phyloP scores from a whole-genome alignment of 1,140 invertebrate genomes.

The Zaprionus africanus region DNA sequence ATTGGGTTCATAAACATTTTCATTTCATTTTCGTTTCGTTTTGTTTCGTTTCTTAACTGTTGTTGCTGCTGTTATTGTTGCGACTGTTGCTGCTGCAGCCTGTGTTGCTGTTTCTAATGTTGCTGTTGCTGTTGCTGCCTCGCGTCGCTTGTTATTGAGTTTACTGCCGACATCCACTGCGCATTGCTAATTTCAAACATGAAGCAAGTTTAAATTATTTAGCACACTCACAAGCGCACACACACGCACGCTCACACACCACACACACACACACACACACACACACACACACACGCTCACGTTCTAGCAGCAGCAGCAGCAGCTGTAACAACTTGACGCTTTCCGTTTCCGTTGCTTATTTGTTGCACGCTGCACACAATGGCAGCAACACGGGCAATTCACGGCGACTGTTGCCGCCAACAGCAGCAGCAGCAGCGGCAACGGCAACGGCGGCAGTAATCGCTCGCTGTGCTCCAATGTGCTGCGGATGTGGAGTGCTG shows the following conservation, averaged over 20 bases:
- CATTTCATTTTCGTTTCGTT: slow-evolving; percentile 9
- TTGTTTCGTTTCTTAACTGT: slow-evolving; percentile 13
- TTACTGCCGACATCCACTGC: slow-evolving; percentile 21
- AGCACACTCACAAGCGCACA: slow-evolving; percentile 1
- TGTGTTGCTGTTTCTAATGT: background rate
- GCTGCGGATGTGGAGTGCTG: slow-evolving; percentile 20
- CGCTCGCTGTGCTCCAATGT: slow-evolving; percentile 8
- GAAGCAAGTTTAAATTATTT: slow-evolving; percentile 33
- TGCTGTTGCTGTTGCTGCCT: background rate
- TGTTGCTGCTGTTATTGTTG: slow-evolving; percentile 13
- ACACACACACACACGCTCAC: slow-evolving; percentile 17
- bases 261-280: slow-evolving; percentile 13
- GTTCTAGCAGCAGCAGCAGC: slow-evolving; percentile 19
- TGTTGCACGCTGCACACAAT: slow-evolving; percentile 57
- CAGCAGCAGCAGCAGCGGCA: background rate
- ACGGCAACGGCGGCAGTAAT: background rate
- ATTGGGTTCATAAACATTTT: slow-evolving; percentile 61
- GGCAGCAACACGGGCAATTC: slow-evolving; percentile 13
- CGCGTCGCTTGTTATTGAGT: slow-evolving; percentile 33
- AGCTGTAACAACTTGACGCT: slow-evolving; percentile 62
- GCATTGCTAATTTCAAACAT: slow-evolving; percentile 58
- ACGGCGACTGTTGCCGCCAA: slow-evolving; percentile 6
- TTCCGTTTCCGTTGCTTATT: slow-evolving; percentile 75
- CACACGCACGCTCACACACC: slow-evolving; percentile 2
- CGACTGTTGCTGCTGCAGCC: slow-evolving; percentile 9